Conservation (phyloP, 2,797 vertebrate species). For the Dipus sagitta region DNA sequence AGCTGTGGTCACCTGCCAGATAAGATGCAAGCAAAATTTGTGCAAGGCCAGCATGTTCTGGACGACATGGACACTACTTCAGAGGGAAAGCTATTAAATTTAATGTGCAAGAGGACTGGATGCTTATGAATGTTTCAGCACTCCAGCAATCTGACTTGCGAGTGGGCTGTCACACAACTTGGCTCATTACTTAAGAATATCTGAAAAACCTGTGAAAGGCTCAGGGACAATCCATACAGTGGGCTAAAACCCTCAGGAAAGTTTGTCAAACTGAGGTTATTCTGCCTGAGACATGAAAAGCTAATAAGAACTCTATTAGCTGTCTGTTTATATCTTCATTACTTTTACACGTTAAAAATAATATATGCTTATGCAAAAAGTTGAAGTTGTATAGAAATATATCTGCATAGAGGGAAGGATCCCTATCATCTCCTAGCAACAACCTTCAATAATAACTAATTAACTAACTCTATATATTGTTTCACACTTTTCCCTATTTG, state of each 20-base stretch:
- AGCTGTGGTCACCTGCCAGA: neutral
- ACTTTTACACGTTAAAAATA: conserved; percentile 55
- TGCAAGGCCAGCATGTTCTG: conserved; percentile 9
- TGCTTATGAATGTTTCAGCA: conserved; percentile 41
- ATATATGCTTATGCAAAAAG: neutral
- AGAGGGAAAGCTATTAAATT: conserved; percentile 41
- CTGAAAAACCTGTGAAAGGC: conserved; percentile 11
- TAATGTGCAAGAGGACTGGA: conserved; percentile 50
- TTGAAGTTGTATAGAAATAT: neutral
- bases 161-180: neutral
- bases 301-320: conserved; percentile 55
- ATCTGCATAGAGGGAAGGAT: neutral
- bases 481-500: neutral
- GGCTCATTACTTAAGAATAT: conserved; percentile 47
- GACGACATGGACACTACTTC: neutral
- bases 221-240: conserved; percentile 7
- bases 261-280: conserved; percentile 46
- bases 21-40: conserved; percentile 43
- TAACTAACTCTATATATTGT: neutral
- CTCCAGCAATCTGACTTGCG: conserved; percentile 31
- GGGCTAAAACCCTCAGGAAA: conserved; percentile 12
- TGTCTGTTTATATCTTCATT: conserved; percentile 31
- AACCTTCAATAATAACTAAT: neutral
- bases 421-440: neutral
- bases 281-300: conserved; percentile 55